Conservation (phyloP, 2,797 vertebrate species). For the Neopelma chrysocephalum region DNA sequence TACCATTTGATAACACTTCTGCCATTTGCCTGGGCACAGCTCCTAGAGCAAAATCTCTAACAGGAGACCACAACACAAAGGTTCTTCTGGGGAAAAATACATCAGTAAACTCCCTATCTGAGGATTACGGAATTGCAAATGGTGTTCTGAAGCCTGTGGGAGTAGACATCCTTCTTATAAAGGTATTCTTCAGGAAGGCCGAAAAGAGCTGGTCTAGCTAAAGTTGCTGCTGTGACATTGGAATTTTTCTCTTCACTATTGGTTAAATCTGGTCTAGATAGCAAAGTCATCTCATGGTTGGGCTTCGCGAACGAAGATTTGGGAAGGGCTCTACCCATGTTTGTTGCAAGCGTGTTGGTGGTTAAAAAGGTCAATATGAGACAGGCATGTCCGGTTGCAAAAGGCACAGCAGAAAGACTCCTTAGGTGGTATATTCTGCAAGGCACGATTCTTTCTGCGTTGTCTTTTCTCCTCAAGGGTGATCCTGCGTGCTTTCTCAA, state of each 20-base stretch:
- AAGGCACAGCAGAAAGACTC: too few species aligned
- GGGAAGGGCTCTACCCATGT: too few species aligned
- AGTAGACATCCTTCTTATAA: background rate
- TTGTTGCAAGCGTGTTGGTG: too few species aligned
- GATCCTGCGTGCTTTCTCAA: too few species aligned
- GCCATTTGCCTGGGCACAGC: background rate
- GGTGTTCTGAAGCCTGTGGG: background rate
- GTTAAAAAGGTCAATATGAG: too few species aligned
- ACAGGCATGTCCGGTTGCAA: too few species aligned
- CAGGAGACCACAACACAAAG: background rate
- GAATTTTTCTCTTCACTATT: background rate
- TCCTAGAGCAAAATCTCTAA: background rate
- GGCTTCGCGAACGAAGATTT: too few species aligned
- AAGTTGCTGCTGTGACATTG: background rate
- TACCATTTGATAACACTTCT: background rate
- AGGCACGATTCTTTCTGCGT: too few species aligned
- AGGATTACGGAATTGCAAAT: background rate
- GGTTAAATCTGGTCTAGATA: background rate
- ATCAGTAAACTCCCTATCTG: background rate
- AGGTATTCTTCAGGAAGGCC: background rate
- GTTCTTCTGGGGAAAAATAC: background rate
- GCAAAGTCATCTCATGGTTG: too few species aligned
- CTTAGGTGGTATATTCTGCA: too few species aligned
- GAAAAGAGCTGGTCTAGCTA: background rate
- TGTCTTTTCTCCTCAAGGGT: too few species aligned